A percentile compares a stretch with the other conserved stretches of the same genome.
phyloP scores from a whole-genome alignment of 1,140 invertebrate genomes.

The Sinella curviseta region DNA sequence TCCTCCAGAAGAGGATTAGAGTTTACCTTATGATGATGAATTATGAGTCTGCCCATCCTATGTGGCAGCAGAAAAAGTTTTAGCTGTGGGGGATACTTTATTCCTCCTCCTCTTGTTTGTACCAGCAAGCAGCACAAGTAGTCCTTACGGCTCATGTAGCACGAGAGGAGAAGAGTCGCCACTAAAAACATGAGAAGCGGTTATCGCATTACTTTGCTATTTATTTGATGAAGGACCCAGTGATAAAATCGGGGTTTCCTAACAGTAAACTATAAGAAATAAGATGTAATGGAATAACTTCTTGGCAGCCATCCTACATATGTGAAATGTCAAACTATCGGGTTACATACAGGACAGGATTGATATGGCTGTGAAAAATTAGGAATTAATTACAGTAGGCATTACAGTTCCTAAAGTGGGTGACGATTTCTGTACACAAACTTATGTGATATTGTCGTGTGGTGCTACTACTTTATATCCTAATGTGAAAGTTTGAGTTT shows the following conservation, averaged over 20 bases:
- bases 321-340: neutral
- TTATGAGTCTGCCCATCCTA: constrained; percentile 8
- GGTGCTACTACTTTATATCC: too few species aligned
- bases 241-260: neutral
- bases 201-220: neutral
- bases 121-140: neutral
- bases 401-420: neutral
- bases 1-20: constrained; percentile 11
- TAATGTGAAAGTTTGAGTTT: too few species aligned
- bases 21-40: constrained; percentile 19
- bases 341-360: too few species aligned
- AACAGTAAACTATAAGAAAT: neutral
- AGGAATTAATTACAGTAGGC: neutral
- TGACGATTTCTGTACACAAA: too few species aligned
- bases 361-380: neutral
- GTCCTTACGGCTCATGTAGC: neutral
- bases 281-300: neutral
- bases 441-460: too few species aligned
- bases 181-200: neutral
- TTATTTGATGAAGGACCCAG: neutral
- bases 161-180: too few species aligned
- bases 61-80: neutral
- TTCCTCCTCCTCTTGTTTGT: neutral
- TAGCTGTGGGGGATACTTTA: neutral
- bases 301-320: neutral